phyloP scores from a whole-genome alignment of 2,888 invertebrate species.

The Xanthia togata region DNA sequence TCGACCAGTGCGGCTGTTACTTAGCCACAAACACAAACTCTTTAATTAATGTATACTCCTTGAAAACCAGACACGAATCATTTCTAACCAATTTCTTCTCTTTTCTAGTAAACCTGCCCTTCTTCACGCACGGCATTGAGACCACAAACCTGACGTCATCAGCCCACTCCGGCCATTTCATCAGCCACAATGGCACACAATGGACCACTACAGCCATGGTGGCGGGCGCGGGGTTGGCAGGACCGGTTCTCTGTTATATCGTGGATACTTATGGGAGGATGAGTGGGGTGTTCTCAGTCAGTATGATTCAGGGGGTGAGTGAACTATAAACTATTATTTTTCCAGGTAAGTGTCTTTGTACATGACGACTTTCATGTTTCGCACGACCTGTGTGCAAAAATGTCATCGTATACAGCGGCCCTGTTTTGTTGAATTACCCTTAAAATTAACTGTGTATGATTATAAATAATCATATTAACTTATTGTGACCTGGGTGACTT shows the following conservation, averaged over 20 bases:
- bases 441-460: too few relatives aligned
- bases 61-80: too few relatives aligned
- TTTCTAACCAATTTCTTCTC: background rate
- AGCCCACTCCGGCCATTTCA: slow-evolving; percentile 77
- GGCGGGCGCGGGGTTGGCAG: slow-evolving; percentile 72
- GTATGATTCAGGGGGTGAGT: slow-evolving; percentile 83
- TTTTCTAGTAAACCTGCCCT: slow-evolving; percentile 80
- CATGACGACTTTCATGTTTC: background rate
- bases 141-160: slow-evolving; percentile 77
- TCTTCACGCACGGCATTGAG: slow-evolving; percentile 84
- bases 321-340: background rate
- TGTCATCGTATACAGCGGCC: fast-evolving
- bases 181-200: slow-evolving; percentile 70
- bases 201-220: slow-evolving; percentile 80
- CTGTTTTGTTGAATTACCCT: background rate
- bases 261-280: slow-evolving; percentile 79
- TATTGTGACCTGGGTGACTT: too few relatives aligned
- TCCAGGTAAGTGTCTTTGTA: background rate
- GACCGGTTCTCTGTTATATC: slow-evolving; percentile 73
- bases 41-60: background rate
- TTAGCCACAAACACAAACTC: background rate
- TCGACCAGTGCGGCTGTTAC: background rate
- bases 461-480: too few relatives aligned
- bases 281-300: slow-evolving; percentile 78
- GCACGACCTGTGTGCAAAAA: background rate